These are phyloP conservation scores for Acanthaster planci DNA, from an alignment of 35 echinoderm and acorn worm genomes.

Conservation along the genomic window DNA sequence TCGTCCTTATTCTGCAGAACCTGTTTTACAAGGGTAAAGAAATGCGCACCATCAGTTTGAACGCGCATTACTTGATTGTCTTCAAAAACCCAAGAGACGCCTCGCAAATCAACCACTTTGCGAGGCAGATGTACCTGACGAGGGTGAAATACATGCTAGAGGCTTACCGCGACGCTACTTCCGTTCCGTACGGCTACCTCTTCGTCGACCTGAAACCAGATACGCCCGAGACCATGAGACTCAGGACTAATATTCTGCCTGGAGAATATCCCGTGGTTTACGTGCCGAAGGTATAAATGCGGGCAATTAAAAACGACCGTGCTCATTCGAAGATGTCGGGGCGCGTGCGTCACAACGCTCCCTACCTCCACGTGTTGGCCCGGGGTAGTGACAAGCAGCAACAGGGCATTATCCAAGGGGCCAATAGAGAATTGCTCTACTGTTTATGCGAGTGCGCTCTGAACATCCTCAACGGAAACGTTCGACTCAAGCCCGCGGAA, in stretches of 20 bases:
- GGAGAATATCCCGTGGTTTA: not conserved
- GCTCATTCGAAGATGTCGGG: conserved; percentile 44
- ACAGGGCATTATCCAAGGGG: conserved; percentile 48
- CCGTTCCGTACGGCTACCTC: conserved; percentile 12
- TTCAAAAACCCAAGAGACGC: too few relatives aligned
- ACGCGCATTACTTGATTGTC: conserved; percentile 57
- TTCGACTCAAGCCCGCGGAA: conserved; percentile 30
- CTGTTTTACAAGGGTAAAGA: conserved; percentile 59
- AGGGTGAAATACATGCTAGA: conserved; percentile 44
- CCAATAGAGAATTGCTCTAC: conserved; percentile 52
- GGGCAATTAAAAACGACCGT: not conserved
- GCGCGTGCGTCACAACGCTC: conserved; percentile 48
- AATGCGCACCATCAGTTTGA: too few relatives aligned
- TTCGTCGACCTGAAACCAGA: conserved; percentile 48
- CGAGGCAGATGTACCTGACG: conserved; percentile 49
- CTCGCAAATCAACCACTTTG: conserved; percentile 45
- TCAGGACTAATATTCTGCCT: conserved; percentile 38
- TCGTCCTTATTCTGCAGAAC: conserved; percentile 64
- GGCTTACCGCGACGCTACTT: conserved; percentile 29
- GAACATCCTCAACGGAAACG: conserved; percentile 60
- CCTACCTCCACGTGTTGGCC: conserved; percentile 55
- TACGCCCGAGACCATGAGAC: conserved; percentile 12
- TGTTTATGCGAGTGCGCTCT: conserved; percentile 59
- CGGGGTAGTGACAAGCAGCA: conserved; percentile 49
- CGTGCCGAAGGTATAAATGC: conserved; percentile 34